Conservation (phyloP, 2,113 vertebrate species). For the Passer montanus region DNA sequence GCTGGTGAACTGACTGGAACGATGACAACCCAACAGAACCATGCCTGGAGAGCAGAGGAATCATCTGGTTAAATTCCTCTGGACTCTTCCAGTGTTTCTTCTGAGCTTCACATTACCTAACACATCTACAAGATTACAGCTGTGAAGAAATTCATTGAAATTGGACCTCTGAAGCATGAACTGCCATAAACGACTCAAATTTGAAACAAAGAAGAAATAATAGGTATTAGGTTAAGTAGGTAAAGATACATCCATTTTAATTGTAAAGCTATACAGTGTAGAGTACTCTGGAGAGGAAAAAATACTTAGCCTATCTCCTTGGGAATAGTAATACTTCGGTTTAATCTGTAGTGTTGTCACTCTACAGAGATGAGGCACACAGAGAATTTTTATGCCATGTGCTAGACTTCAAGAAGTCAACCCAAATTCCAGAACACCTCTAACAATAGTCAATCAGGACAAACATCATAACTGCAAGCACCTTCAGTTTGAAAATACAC, state of each 20-base stretch:
- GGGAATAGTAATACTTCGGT: not conserved
- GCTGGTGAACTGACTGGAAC: not conserved
- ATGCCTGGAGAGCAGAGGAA: not conserved
- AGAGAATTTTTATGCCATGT: not conserved
- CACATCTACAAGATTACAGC: not conserved
- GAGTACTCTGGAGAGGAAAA: not conserved
- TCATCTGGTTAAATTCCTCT: not conserved
- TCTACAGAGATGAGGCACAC: not conserved
- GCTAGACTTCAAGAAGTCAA: not conserved
- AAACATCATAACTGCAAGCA: not conserved
- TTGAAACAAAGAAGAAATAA: slow-evolving; percentile 1
- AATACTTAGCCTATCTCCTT: not conserved
- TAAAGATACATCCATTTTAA: slow-evolving; percentile 18
- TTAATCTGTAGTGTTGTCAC: not conserved
- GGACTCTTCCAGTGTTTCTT: not conserved
- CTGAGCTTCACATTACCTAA: not conserved
- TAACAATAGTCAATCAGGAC: not conserved
- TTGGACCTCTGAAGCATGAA: not conserved
- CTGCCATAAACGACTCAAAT: not conserved
- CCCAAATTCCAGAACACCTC: not conserved
- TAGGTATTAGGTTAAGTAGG: not conserved
- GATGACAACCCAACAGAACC: not conserved
- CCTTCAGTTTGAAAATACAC: not conserved
- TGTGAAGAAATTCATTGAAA: slow-evolving; percentile 11
- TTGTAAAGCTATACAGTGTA: not conserved